Evolutionary conservation across 2,888 invertebrate species (phyloP).

Genomic region (Gandaritis pyraliata): DNA sequence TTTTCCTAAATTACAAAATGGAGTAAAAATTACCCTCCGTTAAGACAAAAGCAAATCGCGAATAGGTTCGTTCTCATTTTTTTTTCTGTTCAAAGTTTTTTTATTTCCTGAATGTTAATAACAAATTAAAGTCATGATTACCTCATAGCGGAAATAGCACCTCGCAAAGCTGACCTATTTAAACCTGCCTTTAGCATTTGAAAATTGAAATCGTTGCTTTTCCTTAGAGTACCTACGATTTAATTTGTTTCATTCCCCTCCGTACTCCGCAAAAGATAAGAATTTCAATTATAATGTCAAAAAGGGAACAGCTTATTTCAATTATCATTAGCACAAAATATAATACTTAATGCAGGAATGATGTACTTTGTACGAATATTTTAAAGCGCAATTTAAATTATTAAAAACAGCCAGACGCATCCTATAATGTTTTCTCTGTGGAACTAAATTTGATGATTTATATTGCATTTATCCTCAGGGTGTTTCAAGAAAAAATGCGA

Average conservation of each 20-base stretch:
- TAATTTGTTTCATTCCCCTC: slow-evolving; percentile 26
- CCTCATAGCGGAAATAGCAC: slow-evolving; percentile 26
- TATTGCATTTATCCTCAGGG: too few species aligned
- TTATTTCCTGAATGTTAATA: slow-evolving; percentile 29
- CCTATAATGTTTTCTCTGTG: too few species aligned
- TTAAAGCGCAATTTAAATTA: background rate
- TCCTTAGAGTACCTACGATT: slow-evolving; percentile 24
- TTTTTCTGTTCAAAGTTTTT: background rate
- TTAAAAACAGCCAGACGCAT: too few species aligned
- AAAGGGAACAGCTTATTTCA: slow-evolving; percentile 36
- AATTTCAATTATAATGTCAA: slow-evolving; percentile 40
- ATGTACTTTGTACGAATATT: background rate
- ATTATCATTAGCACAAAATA: slow-evolving; percentile 26
- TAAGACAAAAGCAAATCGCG: background rate
- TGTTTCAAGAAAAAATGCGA: too few species aligned
- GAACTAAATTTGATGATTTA: too few species aligned
- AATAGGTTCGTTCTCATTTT: background rate
- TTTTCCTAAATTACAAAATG: background rate
- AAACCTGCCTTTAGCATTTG: slow-evolving; percentile 35
- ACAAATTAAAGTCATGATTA: slow-evolving; percentile 25
- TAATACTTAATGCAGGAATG: background rate
- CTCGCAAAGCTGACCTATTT: slow-evolving; percentile 36
- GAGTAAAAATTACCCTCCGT: background rate
- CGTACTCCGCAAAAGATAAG: slow-evolving; percentile 35
- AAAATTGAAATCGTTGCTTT: slow-evolving; percentile 41